phyloP scores from a whole-genome alignment of 2,797 vertebrate genomes.

The Margarornis squamiger region DNA sequence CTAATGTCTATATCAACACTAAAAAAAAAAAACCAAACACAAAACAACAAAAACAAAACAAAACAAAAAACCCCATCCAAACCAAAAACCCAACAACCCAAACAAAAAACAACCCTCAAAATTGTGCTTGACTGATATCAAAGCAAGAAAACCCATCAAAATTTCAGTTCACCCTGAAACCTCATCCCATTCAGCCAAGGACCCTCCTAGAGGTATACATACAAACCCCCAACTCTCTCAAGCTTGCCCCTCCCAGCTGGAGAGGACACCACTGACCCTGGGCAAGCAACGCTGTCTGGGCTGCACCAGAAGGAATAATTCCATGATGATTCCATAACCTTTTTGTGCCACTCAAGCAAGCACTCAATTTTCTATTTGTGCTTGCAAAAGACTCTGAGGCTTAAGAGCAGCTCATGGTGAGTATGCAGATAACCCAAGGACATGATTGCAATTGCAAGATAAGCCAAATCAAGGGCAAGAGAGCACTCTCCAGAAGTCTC shows the following conservation, averaged over 20 bases:
- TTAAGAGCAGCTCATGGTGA: neutral
- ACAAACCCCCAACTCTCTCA: neutral
- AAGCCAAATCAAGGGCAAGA: neutral
- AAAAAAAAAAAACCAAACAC: too few species aligned
- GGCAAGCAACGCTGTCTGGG: fast-evolving
- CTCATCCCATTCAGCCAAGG: neutral
- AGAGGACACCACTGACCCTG: neutral
- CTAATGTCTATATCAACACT: neutral
- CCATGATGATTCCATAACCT: neutral
- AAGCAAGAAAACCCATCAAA: neutral
- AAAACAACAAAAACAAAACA: too few species aligned
- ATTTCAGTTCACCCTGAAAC: neutral
- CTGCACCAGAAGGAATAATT: neutral
- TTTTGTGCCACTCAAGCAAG: neutral
- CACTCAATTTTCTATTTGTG: neutral
- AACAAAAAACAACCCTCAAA: neutral
- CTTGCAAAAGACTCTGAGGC: neutral
- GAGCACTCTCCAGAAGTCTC: neutral
- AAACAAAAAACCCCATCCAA: too few species aligned
- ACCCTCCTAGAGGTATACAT: neutral
- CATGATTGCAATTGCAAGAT: neutral
- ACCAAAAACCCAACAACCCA: neutral
- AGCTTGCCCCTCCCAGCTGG: neutral
- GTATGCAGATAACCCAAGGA: neutral
- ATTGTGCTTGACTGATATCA: fast-evolving